Evolutionary conservation across 2,113 vertebrate species (phyloP).

Genomic region (Calonectris borealis): DNA sequence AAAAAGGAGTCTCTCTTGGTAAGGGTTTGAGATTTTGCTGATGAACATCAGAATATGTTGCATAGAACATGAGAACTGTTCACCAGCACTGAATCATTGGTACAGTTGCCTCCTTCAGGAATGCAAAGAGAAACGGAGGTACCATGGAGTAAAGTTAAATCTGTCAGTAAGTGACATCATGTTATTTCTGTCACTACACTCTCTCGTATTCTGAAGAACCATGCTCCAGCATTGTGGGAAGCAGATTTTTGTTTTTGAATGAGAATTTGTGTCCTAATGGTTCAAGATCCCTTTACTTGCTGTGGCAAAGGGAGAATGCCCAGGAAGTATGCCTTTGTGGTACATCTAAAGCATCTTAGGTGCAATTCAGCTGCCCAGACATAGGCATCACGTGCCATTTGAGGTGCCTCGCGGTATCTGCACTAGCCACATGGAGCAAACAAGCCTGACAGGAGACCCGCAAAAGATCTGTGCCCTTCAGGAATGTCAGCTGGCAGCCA

Average conservation of each 20-base stretch:
- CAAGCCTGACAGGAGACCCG: accelerated
- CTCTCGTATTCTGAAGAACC: not conserved
- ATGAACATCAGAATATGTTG: not conserved
- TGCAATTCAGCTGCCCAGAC: not conserved
- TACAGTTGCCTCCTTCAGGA: not conserved
- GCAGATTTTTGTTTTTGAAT: not conserved
- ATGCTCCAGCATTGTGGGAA: not conserved
- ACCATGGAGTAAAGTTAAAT: not conserved
- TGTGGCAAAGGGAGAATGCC: not conserved
- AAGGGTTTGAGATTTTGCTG: not conserved
- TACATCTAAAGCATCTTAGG: not conserved
- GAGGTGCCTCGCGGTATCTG: not conserved
- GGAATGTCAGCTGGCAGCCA: not conserved
- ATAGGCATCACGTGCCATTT: accelerated
- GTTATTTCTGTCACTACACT: not conserved
- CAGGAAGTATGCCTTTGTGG: not conserved
- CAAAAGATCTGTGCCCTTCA: not conserved
- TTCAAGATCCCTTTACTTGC: not conserved
- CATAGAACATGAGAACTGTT: not conserved
- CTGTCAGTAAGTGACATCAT: not conserved
- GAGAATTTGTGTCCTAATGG: not conserved
- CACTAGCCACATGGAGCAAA: accelerated
- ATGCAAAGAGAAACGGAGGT: not conserved
- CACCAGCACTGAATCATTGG: not conserved
- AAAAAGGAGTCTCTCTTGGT: not conserved